Percentiles rank a stretch among this genome's conserved stretches.
Evolutionary conservation across 2,888 invertebrate species (phyloP).

Genomic region (Perdita meconis): DNA sequence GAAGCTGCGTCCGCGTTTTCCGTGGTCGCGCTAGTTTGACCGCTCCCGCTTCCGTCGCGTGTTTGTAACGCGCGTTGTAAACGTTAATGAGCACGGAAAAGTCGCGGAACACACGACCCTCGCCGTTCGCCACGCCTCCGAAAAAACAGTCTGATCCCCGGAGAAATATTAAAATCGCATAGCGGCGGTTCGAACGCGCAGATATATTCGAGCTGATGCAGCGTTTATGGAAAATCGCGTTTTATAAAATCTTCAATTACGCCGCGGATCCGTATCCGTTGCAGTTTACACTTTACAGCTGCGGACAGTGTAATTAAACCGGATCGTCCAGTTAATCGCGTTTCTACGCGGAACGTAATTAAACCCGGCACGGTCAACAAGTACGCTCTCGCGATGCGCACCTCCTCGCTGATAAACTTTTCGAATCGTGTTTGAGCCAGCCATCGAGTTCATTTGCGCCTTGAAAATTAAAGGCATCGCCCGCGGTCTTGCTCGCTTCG

Average conservation of each 20-base stretch:
- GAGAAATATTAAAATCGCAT: not conserved
- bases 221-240: slow-evolving; percentile 65
- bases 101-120: slow-evolving; percentile 4
- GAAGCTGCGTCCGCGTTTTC: slow-evolving; percentile 1
- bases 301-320: slow-evolving; percentile 65
- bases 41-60: not conserved
- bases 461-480: not conserved
- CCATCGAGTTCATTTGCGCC: slow-evolving; percentile 22
- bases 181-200: slow-evolving; percentile 2
- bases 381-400: slow-evolving; percentile 32
- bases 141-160: not conserved
- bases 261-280: slow-evolving; percentile 41
- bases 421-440: not conserved
- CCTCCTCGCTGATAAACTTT: slow-evolving; percentile 39
- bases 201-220: slow-evolving; percentile 53
- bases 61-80: slow-evolving; percentile 35
- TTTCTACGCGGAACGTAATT: slow-evolving; percentile 47
- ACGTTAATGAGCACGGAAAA: slow-evolving; percentile 25
- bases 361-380: slow-evolving; percentile 19
- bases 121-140: not conserved
- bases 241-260: slow-evolving; percentile 61
- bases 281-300: slow-evolving; percentile 61
- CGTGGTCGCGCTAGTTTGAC: not conserved
- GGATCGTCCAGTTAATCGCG: slow-evolving; percentile 38
- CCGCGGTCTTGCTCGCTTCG: not conserved